These are phyloP conservation scores for Alectoris magna DNA, from an alignment of 2,797 vertebrate genomes.

Conservation along the genomic window DNA sequence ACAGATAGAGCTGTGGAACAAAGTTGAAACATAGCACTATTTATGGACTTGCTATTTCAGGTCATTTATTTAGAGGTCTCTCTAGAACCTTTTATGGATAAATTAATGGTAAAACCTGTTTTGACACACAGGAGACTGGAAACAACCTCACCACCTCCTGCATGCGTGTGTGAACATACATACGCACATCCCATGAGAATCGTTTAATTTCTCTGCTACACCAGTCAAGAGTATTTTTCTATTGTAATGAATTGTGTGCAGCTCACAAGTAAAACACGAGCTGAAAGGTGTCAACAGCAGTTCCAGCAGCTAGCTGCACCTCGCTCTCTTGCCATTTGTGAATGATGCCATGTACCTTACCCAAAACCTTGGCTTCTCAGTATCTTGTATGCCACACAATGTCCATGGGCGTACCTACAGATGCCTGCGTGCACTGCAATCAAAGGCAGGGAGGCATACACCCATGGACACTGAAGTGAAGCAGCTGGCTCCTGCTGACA, in stretches of 20 bases:
- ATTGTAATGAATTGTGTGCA: background rate
- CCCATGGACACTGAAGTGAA: fast-evolving
- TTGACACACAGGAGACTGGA: background rate
- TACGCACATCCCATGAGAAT: background rate
- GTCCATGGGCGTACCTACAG: fast-evolving
- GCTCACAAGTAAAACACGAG: background rate
- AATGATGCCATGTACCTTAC: background rate
- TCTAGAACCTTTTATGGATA: background rate
- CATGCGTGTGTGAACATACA: background rate
- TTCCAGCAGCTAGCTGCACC: background rate
- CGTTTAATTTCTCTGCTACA: background rate
- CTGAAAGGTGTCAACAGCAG: background rate
- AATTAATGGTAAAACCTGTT: background rate
- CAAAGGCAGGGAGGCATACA: background rate
- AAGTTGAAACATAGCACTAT: background rate
- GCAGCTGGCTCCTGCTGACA: background rate
- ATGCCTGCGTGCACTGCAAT: fast-evolving
- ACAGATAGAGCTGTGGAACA: background rate
- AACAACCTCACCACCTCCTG: background rate
- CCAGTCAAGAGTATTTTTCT: background rate
- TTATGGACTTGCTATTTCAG: background rate
- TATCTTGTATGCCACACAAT: background rate
- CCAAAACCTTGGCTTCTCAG: background rate
- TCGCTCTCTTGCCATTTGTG: background rate
- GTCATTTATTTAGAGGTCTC: background rate